Evolutionary conservation across 2,797 vertebrate genomes (phyloP).

Genomic region (Cuculus canorus): DNA sequence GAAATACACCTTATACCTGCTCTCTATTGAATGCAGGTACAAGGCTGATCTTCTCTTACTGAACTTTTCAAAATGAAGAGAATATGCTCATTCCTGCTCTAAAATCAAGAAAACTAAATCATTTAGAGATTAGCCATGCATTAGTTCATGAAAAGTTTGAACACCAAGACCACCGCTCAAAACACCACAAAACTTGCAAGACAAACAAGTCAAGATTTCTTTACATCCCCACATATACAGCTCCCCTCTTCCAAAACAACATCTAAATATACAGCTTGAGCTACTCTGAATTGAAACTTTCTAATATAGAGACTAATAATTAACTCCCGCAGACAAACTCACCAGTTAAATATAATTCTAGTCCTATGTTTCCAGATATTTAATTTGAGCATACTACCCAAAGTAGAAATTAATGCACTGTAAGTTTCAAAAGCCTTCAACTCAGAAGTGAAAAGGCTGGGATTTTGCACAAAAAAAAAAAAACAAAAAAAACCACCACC

Average conservation of each 20-base stretch:
- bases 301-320: background rate
- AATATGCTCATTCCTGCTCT: background rate
- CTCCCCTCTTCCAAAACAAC: background rate
- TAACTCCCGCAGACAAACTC: background rate
- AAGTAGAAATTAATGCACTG: background rate
- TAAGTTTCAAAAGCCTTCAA: background rate
- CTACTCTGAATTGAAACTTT: background rate
- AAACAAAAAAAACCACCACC: background rate
- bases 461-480: background rate
- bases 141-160: too few species aligned
- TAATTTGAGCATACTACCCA: background rate
- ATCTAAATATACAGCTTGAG: background rate
- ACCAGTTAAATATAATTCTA: background rate
- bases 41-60: background rate
- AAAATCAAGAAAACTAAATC: background rate
- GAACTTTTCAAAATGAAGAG: background rate
- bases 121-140: background rate
- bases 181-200: background rate
- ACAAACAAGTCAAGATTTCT: background rate
- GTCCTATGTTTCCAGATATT: background rate
- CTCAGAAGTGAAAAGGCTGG: background rate
- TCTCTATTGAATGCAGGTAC: rapidly evolving
- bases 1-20: background rate
- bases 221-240: background rate
- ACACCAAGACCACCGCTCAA: background rate